phyloP scores from a whole-genome alignment of 2,888 invertebrate species.

The Choreutis nemorana region DNA sequence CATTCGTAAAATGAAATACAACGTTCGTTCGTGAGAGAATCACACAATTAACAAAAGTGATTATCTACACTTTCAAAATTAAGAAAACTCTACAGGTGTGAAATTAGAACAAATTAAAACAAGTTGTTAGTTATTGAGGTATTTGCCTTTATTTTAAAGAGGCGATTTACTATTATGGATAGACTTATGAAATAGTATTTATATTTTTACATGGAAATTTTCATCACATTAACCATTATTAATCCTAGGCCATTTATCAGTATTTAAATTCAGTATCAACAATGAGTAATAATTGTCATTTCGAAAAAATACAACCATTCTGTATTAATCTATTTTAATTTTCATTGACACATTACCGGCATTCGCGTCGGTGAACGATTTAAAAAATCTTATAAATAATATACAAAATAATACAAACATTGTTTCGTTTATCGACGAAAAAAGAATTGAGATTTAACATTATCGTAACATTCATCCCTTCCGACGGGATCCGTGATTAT shows the following conservation, averaged over 20 bases:
- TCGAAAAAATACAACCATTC: slow-evolving; percentile 62
- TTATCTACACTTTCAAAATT: not conserved
- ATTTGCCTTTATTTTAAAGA: slow-evolving; percentile 60
- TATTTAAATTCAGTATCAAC: slow-evolving; percentile 55
- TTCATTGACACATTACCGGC: slow-evolving; percentile 36
- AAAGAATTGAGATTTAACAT: slow-evolving; percentile 53
- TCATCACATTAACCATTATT: slow-evolving; percentile 60
- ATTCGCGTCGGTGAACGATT: slow-evolving; percentile 32
- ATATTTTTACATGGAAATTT: slow-evolving; percentile 66
- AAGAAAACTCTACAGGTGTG: not conserved
- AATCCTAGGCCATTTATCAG: slow-evolving; percentile 58
- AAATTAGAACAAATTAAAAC: slow-evolving; percentile 33
- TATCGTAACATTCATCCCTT: slow-evolving; percentile 41
- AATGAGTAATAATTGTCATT: slow-evolving; percentile 47
- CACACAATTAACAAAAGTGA: too few relatives aligned
- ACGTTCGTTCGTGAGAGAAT: too few relatives aligned
- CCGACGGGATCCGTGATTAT: slow-evolving; percentile 41
- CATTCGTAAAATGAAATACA: too few relatives aligned
- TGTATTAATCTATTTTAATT: slow-evolving; percentile 44
- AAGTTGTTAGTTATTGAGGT: slow-evolving; percentile 55
- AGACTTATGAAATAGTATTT: slow-evolving; percentile 61
- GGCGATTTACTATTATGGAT: slow-evolving; percentile 62
- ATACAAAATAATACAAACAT: slow-evolving; percentile 66
- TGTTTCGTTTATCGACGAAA: slow-evolving; percentile 39
- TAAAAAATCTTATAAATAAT: slow-evolving; percentile 61